Percentiles rank a stretch among this genome's conserved stretches.
Evolutionary conservation across 2,888 invertebrate genomes (phyloP).

Genomic region (Globia sparganii): DNA sequence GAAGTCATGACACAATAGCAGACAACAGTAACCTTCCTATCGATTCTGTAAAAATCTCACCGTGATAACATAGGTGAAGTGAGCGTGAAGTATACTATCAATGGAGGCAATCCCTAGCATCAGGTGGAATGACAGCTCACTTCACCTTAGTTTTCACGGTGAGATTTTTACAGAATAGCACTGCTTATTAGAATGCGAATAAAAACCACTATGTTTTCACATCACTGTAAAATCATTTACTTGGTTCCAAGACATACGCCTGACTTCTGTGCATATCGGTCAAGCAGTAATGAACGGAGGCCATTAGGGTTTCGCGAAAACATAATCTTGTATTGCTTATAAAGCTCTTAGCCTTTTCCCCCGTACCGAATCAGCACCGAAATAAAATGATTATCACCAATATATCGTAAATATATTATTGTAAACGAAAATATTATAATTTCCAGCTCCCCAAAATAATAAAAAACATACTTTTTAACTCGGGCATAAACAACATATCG

Average conservation of each 20-base stretch:
- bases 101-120: too few species aligned
- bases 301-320: conserved; percentile 38
- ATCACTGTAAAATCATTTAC: conserved; percentile 9
- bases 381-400: conserved; percentile 58
- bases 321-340: conserved; percentile 33
- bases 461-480: conserved; percentile 66
- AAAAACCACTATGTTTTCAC: too few species aligned
- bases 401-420: conserved; percentile 60
- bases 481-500: conserved; percentile 83
- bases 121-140: too few species aligned
- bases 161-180: too few species aligned
- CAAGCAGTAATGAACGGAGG: conserved; percentile 10
- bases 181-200: too few species aligned
- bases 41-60: too few species aligned
- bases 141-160: too few species aligned
- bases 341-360: conserved; percentile 21
- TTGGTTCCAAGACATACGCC: neutral
- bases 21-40: too few species aligned
- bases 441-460: conserved; percentile 38
- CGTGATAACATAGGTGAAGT: too few species aligned
- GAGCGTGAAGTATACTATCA: too few species aligned
- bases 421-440: conserved; percentile 67
- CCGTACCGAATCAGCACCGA: conserved; percentile 33
- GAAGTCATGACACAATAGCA: too few species aligned
- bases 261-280: conserved; percentile 28